Evolutionary conservation across 2,113 vertebrate species (phyloP), one percentile per base, ranked within the genome.

Genomic region (Progne subis): DNA sequence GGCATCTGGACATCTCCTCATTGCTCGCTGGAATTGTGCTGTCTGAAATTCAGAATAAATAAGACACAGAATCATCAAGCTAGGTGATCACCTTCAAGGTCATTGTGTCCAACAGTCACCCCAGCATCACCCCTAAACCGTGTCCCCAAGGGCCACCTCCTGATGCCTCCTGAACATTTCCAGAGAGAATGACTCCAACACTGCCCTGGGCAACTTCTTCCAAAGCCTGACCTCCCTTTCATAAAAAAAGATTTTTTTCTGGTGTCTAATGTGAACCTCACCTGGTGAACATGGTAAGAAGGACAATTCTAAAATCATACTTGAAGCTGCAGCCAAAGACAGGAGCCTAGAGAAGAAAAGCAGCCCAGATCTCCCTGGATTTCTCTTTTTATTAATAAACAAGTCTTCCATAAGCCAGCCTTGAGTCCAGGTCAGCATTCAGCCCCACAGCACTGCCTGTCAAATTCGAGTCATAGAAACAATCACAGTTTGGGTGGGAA

Each of bases 101-200:
- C 56, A 24, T 8, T 0, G 5, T 25, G 37, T n/a, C 28, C 23
- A 39, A 18, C 12, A 3, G 1, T 14, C 29, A 60, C 18, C 18
- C 26, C 56, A 49, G 29, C 34, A 68, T 1, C 21, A 52, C 6
- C 18, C 32, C 37, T 13, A 28, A 52, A 19, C 32, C 5, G 2
- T 4, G 5, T 8, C 46, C 46, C 39, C 32, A 52, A 5, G 60
- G 13, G 69, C 46, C 75, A 67, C 1, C 0, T 52, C 28, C 32
- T 41, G 34, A 57, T 71, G 31, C 21, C 57, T 72, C 50, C 46
- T 32, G 31, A 23, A 18, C 23, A 24, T 26, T 46, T 39, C 44
- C 44, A 59, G 44, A 59, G 37, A 59, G 6, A 16, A 5, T 16
- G 37, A 67, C 18, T 81, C 37, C 60, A 74, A 18, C 21, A 28